A percentile compares a stretch with the other conserved stretches of the same genome.
phyloP scores from a whole-genome alignment of 2,888 invertebrate species.

The Cosmia pyralina region DNA sequence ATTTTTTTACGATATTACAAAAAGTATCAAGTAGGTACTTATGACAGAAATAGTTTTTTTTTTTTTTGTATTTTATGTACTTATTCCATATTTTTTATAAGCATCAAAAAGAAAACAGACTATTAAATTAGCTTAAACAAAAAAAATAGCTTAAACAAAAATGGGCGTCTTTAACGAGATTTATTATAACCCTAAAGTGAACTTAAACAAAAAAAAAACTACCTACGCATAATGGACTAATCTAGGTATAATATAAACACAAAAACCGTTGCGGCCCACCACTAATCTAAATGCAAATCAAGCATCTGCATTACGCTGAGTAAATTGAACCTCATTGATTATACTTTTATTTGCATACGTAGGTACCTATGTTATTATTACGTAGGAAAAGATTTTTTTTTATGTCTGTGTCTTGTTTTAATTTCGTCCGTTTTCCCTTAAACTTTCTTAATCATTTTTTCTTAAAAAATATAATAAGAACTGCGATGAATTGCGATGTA shows the following conservation, averaged over 20 bases:
- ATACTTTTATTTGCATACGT: conserved; percentile 51
- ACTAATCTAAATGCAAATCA: conserved; percentile 82
- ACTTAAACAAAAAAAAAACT: neutral
- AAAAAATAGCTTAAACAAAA: neutral
- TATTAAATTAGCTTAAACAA: neutral
- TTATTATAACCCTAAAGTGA: neutral
- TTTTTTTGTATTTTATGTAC: no score
- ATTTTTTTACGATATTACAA: neutral
- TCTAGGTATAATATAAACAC: conserved; percentile 20
- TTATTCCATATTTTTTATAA: neutral
- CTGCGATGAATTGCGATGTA: neutral
- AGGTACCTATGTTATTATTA: neutral
- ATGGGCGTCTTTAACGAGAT: neutral
- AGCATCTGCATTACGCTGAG: conserved; percentile 67
- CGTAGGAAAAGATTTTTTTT: conserved; percentile 12
- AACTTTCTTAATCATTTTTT: neutral
- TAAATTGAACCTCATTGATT: conserved; percentile 71
- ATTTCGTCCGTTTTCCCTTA: neutral
- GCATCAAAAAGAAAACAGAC: neutral
- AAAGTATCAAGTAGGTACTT: neutral
- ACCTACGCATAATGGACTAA: neutral
- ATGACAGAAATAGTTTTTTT: neutral
- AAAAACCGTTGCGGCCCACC: conserved; percentile 55
- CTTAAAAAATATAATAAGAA: neutral
- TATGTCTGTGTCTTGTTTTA: neutral